These are phyloP conservation scores for Scaeva pyrastri DNA, from an alignment of 2,888 invertebrate species.

Conservation along the genomic window DNA sequence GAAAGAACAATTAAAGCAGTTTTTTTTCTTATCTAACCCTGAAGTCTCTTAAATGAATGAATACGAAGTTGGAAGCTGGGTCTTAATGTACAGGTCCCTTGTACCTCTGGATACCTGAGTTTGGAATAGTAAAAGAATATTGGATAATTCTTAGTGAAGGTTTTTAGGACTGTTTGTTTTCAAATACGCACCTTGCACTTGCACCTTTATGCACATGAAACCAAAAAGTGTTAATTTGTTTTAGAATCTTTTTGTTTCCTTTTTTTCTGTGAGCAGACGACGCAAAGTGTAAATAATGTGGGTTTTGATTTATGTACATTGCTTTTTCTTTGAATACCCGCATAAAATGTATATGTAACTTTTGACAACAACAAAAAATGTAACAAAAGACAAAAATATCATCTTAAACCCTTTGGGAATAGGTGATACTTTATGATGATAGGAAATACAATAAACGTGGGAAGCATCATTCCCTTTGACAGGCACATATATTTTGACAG, in stretches of 20 bases:
- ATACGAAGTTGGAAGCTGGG: neutral
- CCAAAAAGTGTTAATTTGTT: slow-evolving; percentile 44
- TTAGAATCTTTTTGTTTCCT: neutral
- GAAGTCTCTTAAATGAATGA: neutral
- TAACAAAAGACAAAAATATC: neutral
- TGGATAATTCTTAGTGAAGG: neutral
- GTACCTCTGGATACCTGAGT: no score
- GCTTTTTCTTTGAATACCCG: slow-evolving; percentile 12
- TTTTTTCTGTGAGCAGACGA: neutral
- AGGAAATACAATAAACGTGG: no score
- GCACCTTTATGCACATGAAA: neutral
- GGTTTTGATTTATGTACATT: slow-evolving; percentile 11
- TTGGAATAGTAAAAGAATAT: neutral
- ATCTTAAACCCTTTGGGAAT: neutral
- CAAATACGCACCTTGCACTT: neutral
- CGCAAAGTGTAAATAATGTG: slow-evolving; percentile 18
- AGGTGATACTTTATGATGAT: no score
- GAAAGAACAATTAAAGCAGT: slow-evolving; percentile 24
- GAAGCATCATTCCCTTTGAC: no score
- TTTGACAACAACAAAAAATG: neutral
- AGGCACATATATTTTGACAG: no score
- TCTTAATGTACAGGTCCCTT: neutral
- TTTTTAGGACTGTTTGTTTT: neutral
- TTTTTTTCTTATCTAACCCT: neutral
- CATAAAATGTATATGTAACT: neutral